A percentile compares a stretch with the other conserved stretches of the same genome.
Evolutionary conservation across 2,797 vertebrate genomes (phyloP).

Genomic region (Cyprinodon diabolis): DNA sequence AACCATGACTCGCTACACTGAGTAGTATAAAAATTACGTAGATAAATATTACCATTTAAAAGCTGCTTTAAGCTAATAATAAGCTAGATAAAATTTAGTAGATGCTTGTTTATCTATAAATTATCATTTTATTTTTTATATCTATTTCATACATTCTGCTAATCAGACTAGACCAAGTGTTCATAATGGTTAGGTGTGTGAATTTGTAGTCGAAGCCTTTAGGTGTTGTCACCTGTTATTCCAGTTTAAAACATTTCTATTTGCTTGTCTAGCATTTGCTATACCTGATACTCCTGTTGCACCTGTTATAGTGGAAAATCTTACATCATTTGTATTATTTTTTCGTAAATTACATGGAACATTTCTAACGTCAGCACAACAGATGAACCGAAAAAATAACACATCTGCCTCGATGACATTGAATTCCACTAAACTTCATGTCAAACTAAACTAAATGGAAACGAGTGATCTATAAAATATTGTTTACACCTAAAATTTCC

Average conservation of each 20-base stretch:
- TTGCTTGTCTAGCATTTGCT: not conserved
- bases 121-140: no score
- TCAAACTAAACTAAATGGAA: no score
- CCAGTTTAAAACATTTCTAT: conserved; percentile 10
- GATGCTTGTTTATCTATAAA: no score
- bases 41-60: no score
- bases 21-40: no score
- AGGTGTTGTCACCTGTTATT: conserved; percentile 18
- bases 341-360: not conserved
- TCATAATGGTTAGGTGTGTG: not conserved
- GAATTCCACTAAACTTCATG: not conserved
- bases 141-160: no score
- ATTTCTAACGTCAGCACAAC: not conserved
- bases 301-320: conserved; percentile 28
- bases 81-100: no score
- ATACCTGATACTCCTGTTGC: conserved; percentile 32
- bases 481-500: not conserved
- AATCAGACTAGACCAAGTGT: not conserved
- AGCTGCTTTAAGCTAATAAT: no score
- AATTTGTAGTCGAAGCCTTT: conserved; percentile 1
- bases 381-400: not conserved
- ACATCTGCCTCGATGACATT: not conserved
- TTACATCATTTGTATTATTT: not conserved
- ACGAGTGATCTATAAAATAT: not conserved
- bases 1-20: no score